Conservation (phyloP, 2,888 invertebrate species). For the Drosophila falleni region DNA sequence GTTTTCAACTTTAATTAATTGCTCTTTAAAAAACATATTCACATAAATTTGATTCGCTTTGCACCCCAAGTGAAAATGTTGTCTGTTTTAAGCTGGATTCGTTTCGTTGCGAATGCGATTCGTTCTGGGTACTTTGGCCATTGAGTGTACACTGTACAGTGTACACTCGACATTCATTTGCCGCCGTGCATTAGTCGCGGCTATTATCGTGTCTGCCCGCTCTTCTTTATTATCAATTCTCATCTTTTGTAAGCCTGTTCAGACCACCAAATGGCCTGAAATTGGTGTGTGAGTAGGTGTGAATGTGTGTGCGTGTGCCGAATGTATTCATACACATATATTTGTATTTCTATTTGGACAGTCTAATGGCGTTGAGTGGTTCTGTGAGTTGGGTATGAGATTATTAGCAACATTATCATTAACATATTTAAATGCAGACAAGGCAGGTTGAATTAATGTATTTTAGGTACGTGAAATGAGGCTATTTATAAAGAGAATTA, state of each 20-base stretch:
- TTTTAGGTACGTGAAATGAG: constrained; percentile 13
- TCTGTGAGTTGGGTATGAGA: constrained; percentile 39
- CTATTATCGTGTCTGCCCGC: constrained; percentile 68
- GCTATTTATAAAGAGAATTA: constrained; percentile 15
- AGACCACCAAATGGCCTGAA: constrained; percentile 47
- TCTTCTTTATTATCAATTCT: constrained; percentile 57
- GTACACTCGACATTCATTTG: constrained; percentile 59
- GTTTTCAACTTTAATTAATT: constrained; percentile 19
- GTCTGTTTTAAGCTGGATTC: constrained; percentile 50
- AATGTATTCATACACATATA: constrained; percentile 22
- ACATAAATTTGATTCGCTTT: constrained; percentile 43
- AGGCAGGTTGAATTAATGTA: constrained; percentile 28
- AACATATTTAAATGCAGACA: constrained; percentile 70
- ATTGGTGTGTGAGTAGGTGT: constrained; percentile 16
- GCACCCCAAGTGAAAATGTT: constrained; percentile 12
- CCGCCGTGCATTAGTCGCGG: constrained; percentile 78
- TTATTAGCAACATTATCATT: constrained; percentile 77
- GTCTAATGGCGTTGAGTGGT: constrained; percentile 62
- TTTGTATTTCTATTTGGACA: constrained; percentile 54
- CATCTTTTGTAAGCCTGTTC: constrained; percentile 51
- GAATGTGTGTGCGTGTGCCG: constrained; percentile 9
- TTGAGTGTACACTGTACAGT: constrained; percentile 28
- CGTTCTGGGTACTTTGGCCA: constrained; percentile 58
- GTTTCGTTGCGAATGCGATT: constrained; percentile 72
- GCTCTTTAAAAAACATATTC: constrained; percentile 53